Evolutionary conservation across 2,888 invertebrate genomes (phyloP), one percentile per base, ranked within the genome.

Genomic region (Arge pagana): DNA sequence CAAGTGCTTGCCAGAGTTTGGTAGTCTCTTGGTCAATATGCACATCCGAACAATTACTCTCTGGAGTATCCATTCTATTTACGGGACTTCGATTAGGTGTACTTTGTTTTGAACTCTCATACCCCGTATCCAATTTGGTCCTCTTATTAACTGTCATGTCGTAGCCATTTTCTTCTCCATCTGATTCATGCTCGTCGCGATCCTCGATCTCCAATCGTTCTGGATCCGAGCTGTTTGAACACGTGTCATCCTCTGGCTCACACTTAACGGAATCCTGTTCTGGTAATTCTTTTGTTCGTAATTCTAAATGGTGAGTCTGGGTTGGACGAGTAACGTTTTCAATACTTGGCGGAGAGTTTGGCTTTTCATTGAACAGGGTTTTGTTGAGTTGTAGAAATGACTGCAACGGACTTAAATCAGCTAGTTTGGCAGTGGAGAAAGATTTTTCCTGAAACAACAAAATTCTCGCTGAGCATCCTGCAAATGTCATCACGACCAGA

Each of bases 201-300:
- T 75, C 74, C 57, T 88, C 88, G 76, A 88, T 88, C 67, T 88
- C 88, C 63, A 89, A 77, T 64, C 88, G 79, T 62, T 87, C 88
- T 2, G 87, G 87, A 78, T 90, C 89, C 0, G 89, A 88, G 60
- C 85, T 85, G 69, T 85, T 85, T 71, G 87, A 87, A 71, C 83
- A 86, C 58, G 83, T 82, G 65, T 84, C 84, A 67, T 82, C 83
- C 36, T 83, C 83, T 59, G 82, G 83, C 50, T 80, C 80, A 23
- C 80, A 79, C 45, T 80, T 73, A 37, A 71, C 59, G 55, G 61
- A 66, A 24, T 65, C 67, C 30, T 63, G 62, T 35, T 66, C 67
- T 11, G 59, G 60, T 54, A 59, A 53, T 37, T 69, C 65, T 37
- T 61, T 64, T 48, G 62, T 52, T 50, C 64, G 62, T 52, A 70